Base-by-base conservation (phyloP, 1,140 invertebrate genomes). In the Mylabris phalerata region DNA sequence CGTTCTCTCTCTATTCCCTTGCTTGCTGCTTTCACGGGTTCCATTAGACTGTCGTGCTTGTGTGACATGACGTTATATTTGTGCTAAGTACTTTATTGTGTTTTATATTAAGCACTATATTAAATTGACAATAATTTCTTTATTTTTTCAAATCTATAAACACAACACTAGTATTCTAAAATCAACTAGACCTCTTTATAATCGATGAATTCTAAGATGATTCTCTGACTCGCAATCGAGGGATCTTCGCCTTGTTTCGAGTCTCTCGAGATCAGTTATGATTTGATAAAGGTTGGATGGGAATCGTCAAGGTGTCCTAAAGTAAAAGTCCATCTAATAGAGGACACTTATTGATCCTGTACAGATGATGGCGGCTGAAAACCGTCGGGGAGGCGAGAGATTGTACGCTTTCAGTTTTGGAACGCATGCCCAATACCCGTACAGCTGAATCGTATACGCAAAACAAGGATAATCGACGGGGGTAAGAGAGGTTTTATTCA, bases 21-120 rank as follows among this genome's bases (percentile, higher is more conserved):
- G 50, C 59, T 63, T 57, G 66, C 60, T 59, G 51, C 54, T 55
- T 59, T 65, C 55, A 57, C 54, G 50, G 57, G 44, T 62, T 62
- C 62, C 57, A 65, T 65, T 65, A 65, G 61, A 59, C 50, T 48
- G 57, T 61, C 51, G 54, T 49, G 39, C 51, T 51, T 49, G 47
- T 55, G 61, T 62, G 57, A 58, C 55, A 59, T 40, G 47, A 44
- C 55, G 57, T 61, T 57, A 63, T 54, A 56, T 55, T 54, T 52
- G 47, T 60, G 54, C 47, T 60, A 57, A 63, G 62, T 63, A 59
- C 44, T 60, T 63, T 63, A 50, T 41, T 55, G 55, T 63, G 62
- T 63, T 57, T 42, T 47, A 32, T 40, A 43, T 56, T 56, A 54
- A 54, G 51, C 32, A 4, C 7, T 32, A 32, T 7, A 32, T 32